phyloP scores from a whole-genome alignment of 2,797 vertebrate genomes.

The Danio tinwini region DNA sequence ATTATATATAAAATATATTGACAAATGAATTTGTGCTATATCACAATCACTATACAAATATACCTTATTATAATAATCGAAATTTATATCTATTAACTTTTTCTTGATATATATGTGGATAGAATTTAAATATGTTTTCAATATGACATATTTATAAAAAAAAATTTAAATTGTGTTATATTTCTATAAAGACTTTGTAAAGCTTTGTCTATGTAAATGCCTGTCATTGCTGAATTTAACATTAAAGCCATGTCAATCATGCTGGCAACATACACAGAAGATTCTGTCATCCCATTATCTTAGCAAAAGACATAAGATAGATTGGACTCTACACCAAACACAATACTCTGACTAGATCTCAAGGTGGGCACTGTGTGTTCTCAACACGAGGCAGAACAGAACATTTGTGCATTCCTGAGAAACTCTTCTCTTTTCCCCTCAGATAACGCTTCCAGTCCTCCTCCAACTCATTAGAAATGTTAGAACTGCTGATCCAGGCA shows the following conservation, averaged over 20 bases:
- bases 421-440: slow-evolving; percentile 65
- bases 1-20: too few relatives aligned
- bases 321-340: slow-evolving; percentile 10
- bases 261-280: not conserved
- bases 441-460: slow-evolving; percentile 67
- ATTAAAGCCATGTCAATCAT: too few relatives aligned
- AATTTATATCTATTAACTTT: too few relatives aligned
- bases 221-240: not conserved
- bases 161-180: too few relatives aligned
- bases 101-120: too few relatives aligned
- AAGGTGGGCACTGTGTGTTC: slow-evolving; percentile 52
- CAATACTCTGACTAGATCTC: slow-evolving; percentile 1
- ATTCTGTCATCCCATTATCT: not conserved
- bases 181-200: too few relatives aligned
- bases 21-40: too few relatives aligned
- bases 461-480: slow-evolving; percentile 78
- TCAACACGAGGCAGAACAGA: slow-evolving; percentile 33
- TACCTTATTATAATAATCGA: too few relatives aligned
- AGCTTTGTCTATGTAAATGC: not conserved
- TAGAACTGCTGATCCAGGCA: slow-evolving; percentile 80
- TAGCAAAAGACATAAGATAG: not conserved
- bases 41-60: too few relatives aligned
- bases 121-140: too few relatives aligned
- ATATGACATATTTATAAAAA: too few relatives aligned
- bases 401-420: slow-evolving; percentile 50